Base-by-base conservation (phyloP, 2,113 vertebrate species). In the Anseranas semipalmata region DNA sequence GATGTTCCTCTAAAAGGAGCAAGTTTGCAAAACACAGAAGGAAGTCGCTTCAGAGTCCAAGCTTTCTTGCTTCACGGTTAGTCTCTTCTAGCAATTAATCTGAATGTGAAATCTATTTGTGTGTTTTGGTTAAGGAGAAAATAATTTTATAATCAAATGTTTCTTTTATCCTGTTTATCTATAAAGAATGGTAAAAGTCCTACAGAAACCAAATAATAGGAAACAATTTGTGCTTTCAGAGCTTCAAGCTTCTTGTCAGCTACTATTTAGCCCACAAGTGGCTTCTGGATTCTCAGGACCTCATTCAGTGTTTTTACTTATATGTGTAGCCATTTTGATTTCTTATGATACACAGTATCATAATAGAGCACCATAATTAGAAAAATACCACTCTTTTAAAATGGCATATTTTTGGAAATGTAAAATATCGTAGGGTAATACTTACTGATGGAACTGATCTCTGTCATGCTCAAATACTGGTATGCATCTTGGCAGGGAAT, bases 111-210 rank as follows among this genome's bases (percentile, higher is more conserved):
- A 53, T 72, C 60, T 68, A 41, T 32, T 6, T 50, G 28, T 30
- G 32, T 28, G 35, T 37, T 88, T 86, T 88, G 79, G 24, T 58
- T 88, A 58, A 66, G 18, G 75, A 82, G 39, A 88, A 88, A 94
- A 53, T 35, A 11, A 39, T 58, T 85, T 65, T 46, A 68, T 80
- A 27, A 70, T 66, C 15, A 39, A 75, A 45, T 28, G 4, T 76
- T 91, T 85, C 33, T 73, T 77, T 85, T 22, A 59, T 89, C 21
- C 30, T 78, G 7, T 37, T 63, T 60, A 21, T 79, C 70, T 71
- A 21, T 46, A 46, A 91, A 58, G 15, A 50, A 65, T 71, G 30
- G 13, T 15, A 55, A 48, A 92, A 75, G 3, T 20, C 10, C 8
- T 59, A 33, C 12, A 79, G 3, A 95, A 95, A 71, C 25, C 12